These are phyloP conservation scores for Junonia oenone DNA, from an alignment of 2,888 invertebrate genomes.

Conservation along the genomic window DNA sequence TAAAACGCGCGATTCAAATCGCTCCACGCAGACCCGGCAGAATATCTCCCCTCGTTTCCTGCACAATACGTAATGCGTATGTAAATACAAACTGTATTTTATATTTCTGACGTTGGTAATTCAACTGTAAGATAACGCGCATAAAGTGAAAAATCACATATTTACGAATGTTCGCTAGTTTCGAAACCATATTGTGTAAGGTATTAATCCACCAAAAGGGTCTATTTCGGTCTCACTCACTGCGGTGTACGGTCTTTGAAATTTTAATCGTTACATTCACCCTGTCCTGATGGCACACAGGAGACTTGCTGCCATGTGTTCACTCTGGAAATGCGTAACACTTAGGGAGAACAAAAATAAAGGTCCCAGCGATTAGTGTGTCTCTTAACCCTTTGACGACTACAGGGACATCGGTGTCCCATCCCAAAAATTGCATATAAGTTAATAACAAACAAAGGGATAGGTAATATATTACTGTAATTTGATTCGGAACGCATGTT, in stretches of 20 bases:
- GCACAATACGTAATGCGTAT: conserved; percentile 61
- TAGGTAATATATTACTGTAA: too few relatives aligned
- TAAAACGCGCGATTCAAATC: conserved; percentile 57
- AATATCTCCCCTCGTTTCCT: conserved; percentile 68
- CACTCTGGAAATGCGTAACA: conserved; percentile 16
- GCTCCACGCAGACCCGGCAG: conserved; percentile 49
- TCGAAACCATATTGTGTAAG: conserved; percentile 30
- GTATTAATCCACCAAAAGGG: conserved; percentile 61
- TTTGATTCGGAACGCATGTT: too few relatives aligned
- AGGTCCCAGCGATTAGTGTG: conserved; percentile 12
- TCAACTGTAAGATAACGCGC: conserved; percentile 35
- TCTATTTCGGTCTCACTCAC: conserved; percentile 65
- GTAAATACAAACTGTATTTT: conserved; percentile 41
- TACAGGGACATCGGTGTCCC: too few relatives aligned
- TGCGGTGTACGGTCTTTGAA: conserved; percentile 60
- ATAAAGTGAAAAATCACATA: conserved; percentile 50
- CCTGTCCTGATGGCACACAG: conserved; percentile 64
- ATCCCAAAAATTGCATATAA: too few relatives aligned
- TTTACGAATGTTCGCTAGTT: conserved; percentile 18
- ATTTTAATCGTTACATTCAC: conserved; percentile 78
- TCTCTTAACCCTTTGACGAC: too few relatives aligned
- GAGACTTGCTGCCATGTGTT: conserved; percentile 51
- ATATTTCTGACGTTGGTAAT: conserved; percentile 33
- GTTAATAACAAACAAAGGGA: too few relatives aligned
- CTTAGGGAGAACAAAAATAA: conserved; percentile 21